These are phyloP conservation scores for Oophaga sylvatica DNA, from an alignment of 2,797 vertebrate species.

Conservation along the genomic window DNA sequence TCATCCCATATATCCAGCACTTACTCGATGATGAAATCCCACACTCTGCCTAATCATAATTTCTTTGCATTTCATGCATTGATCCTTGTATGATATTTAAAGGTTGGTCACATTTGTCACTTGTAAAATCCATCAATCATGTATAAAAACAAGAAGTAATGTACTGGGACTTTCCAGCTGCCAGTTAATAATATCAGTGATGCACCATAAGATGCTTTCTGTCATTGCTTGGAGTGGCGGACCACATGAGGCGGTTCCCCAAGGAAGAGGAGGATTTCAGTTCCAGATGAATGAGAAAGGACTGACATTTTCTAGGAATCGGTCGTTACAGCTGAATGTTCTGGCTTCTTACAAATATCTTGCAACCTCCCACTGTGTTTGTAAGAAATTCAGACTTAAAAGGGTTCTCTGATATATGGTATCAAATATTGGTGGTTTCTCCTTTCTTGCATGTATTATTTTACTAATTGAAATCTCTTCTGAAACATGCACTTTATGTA, in stretches of 20 bases:
- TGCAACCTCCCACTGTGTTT: not conserved
- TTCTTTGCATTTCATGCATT: not conserved
- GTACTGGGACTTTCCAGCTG: slow-evolving; percentile 15
- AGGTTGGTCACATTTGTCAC: slow-evolving; percentile 34
- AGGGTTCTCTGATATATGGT: too few relatives aligned
- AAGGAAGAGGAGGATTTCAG: slow-evolving; percentile 15
- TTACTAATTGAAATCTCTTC: too few relatives aligned
- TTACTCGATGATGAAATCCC: not conserved
- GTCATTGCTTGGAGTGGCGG: not conserved
- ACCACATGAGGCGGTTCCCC: not conserved
- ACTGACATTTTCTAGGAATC: slow-evolving; percentile 12
- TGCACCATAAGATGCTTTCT: slow-evolving; percentile 7
- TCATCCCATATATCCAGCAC: not conserved
- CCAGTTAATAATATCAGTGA: slow-evolving; percentile 14
- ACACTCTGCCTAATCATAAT: not conserved
- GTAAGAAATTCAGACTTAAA: not conserved
- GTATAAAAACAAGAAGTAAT: slow-evolving; percentile 14
- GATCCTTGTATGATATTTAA: slow-evolving; percentile 17
- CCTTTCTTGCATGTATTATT: too few relatives aligned
- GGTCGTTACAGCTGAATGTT: not conserved
- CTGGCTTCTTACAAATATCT: not conserved
- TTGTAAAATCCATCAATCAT: slow-evolving; percentile 5
- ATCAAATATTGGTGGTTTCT: too few relatives aligned
- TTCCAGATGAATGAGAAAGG: not conserved
- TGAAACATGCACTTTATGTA: too few relatives aligned